A percentile compares a stretch with the other conserved stretches of the same genome.
Conservation (phyloP, 2,888 invertebrate genomes). For the Eudiplozoon nipponicum region DNA sequence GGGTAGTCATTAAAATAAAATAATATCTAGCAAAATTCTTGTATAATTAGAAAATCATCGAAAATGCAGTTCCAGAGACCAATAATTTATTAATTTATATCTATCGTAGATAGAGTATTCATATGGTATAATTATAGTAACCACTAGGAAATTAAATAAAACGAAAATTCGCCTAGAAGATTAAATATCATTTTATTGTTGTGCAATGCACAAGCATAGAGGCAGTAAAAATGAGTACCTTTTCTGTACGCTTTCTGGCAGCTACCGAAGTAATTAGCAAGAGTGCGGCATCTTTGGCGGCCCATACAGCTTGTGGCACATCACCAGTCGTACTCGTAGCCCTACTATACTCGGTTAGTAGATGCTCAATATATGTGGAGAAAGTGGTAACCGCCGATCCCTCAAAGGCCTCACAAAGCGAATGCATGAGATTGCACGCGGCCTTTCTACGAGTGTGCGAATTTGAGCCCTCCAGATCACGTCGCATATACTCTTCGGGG, state of each 20-base stretch:
- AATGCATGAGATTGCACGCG: constrained; percentile 75
- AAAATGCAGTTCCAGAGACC: too few species aligned
- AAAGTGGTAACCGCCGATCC: constrained; percentile 26
- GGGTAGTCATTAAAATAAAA: too few species aligned
- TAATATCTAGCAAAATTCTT: too few species aligned
- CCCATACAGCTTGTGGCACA: constrained; percentile 37
- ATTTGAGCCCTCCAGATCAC: constrained; percentile 90
- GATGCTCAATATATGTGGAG: constrained; percentile 24
- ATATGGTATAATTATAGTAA: too few species aligned
- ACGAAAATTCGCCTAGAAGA: too few species aligned
- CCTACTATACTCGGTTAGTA: constrained; percentile 38
- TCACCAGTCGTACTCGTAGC: not conserved
- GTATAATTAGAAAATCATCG: too few species aligned
- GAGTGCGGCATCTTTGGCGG: constrained; percentile 68
- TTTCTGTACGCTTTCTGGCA: constrained; percentile 52
- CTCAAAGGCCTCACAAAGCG: constrained; percentile 41
- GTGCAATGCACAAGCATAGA: not conserved
- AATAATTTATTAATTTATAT: too few species aligned
- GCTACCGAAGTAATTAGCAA: constrained; percentile 77
- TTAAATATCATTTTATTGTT: not conserved
- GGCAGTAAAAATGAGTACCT: constrained; percentile 20
- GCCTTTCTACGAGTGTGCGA: constrained; percentile 73
- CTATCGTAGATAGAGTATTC: too few species aligned
- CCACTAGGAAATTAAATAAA: too few species aligned
- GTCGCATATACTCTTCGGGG: constrained; percentile 43